Base-by-base conservation (phyloP, 2,888 invertebrate genomes). In the Linyphia triangularis region DNA sequence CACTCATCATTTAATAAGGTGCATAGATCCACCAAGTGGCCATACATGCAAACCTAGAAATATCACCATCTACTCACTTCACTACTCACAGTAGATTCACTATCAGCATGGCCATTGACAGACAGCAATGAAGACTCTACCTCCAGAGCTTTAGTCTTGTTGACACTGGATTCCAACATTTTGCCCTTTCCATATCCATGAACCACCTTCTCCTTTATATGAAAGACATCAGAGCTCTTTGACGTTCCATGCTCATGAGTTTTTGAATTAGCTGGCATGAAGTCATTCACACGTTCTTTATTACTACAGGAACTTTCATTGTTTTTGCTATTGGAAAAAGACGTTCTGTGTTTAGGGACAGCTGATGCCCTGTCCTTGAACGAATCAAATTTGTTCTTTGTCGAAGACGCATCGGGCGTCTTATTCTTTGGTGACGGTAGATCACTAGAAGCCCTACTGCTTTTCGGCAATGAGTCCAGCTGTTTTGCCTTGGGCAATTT, bases 391-490 rank as follows among this genome's bases (percentile, higher is more conserved):
- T 89, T 89, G 78, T 79, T 89, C 79, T 89, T 89, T 63, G 28
- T 40, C 22, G 72, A 51, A n/a, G 88, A 72, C 61, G 82, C 61
- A 43, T 89, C 89, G 4, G 83, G 84, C 63, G 84, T 79, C 73
- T 89, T 89, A 83, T 78, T 88, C 89, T 89, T 89, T 89, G 89
- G 89, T 79, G 89, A 89, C 30, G 89, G 89, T 24, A 79, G 59
- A 83, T 89, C 89, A 89, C 84, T 84, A n/a, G 57, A 61, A 24
- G 77, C 26, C 43, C 57, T 61, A 33, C 51, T 89, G 28, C 30
- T 84, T 84, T 89, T 89, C 26, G 88, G 88, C 61, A 88, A 26
- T 13, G 82, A 77, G 61, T 89, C 89, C 63, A 84, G 37, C 30
- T 78, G 84, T 59, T 84, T 89, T 57, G 78, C 28, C 72, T 89